Conservation (phyloP, 23 tunicate genomes). For the Corella eumyota region DNA sequence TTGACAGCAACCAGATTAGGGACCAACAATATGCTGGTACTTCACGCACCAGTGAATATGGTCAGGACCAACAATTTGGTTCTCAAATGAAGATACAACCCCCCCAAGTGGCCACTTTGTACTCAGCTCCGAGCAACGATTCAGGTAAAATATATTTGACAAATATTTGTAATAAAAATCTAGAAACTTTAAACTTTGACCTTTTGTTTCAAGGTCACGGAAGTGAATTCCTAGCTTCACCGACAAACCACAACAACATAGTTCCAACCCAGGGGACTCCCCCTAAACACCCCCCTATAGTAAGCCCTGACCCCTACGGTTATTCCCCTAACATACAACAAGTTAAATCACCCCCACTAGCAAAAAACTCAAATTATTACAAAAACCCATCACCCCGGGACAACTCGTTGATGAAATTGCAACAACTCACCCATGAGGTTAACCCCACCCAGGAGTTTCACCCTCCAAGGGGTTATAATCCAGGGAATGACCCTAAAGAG, state of each 20-base stretch:
- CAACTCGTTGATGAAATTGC: conserved; percentile 26
- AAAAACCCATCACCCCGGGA: conserved; percentile 4
- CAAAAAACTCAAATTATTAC: conserved; percentile 5
- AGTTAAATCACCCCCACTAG: conserved; percentile 7
- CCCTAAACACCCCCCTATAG: conserved; percentile 24
- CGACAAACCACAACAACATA: conserved; percentile 35
- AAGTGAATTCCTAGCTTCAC: conserved; percentile 49
- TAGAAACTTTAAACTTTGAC: not conserved
- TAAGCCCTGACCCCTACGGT: conserved; percentile 19
- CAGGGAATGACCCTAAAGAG: not conserved
- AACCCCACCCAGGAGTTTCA: not conserved
- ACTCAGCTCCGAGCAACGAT: conserved; percentile 40
- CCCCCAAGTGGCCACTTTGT: too few species aligned
- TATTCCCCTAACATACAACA: conserved; percentile 3
- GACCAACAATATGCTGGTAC: too few species aligned
- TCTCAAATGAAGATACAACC: too few species aligned
- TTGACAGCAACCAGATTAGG: too few species aligned
- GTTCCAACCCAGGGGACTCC: conserved; percentile 27
- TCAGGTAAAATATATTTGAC: conserved; percentile 16
- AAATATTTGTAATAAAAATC: not conserved
- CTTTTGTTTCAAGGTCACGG: conserved; percentile 41
- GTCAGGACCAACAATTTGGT: too few species aligned
- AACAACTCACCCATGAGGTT: conserved; percentile 34
- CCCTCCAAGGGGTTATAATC: not conserved
- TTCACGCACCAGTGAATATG: too few species aligned